phyloP scores from a whole-genome alignment of 2,113 vertebrate species.

The Enhydra lutris region DNA sequence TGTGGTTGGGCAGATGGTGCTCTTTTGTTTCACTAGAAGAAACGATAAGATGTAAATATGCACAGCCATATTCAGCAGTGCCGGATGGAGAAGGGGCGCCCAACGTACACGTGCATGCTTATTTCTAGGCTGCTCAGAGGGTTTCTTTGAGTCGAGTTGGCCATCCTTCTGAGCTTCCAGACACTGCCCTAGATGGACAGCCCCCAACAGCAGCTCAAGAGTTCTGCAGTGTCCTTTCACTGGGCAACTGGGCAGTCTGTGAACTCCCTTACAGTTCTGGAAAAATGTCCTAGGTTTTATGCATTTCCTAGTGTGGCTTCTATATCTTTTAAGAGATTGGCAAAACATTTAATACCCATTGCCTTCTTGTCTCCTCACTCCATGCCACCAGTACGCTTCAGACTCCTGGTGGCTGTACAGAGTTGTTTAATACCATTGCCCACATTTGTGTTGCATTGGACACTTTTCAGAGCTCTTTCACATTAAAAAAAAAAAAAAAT shows the following conservation, averaged over 20 bases:
- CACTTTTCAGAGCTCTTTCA: background rate
- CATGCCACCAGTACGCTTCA: no score
- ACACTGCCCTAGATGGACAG: background rate
- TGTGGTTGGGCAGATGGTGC: constrained; percentile 84
- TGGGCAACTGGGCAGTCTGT: background rate
- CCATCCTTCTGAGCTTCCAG: background rate
- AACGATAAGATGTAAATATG: constrained; percentile 78
- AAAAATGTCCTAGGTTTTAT: background rate
- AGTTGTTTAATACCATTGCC: accelerated
- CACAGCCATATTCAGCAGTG: constrained; percentile 40
- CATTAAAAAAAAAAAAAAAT: background rate
- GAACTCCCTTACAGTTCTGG: background rate
- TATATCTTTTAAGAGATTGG: background rate
- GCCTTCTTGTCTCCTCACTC: background rate
- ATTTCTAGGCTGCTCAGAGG: background rate
- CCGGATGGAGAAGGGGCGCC: constrained; percentile 31
- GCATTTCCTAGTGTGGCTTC: background rate
- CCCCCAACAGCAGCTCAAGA: accelerated
- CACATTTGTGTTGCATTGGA: background rate
- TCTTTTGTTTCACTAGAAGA: constrained; percentile 82
- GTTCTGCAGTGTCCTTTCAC: background rate
- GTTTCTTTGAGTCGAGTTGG: background rate
- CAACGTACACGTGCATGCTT: background rate
- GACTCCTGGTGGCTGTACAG: accelerated
- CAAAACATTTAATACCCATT: background rate